Evolutionary conservation across 2,888 invertebrate species (phyloP), one percentile per base, ranked within the genome.

Genomic region (Polyploca ridens): DNA sequence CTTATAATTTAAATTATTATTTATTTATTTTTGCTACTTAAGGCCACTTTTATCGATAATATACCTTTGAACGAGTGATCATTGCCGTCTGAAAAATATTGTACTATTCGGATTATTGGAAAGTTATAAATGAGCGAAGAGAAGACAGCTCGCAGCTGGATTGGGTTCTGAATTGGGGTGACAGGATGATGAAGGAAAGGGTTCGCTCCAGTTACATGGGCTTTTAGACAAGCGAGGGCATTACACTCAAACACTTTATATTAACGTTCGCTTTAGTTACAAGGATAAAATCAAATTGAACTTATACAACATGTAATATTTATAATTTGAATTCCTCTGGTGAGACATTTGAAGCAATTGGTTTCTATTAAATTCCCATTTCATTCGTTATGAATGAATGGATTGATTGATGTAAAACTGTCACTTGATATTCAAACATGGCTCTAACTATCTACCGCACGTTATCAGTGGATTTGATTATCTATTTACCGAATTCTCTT

Each of bases 151-250:
- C 65, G 68, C 71, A 63, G 63, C 68, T 68, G 73, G 78, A 83
- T 84, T 82, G 76, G 79, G 79, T 82, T 83, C 79, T 79, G 78
- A 82, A 84, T 82, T 79, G 78, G 74, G 79, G 79, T 80, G 85
- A 81, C 84, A 84, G 81, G 63, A 75, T 84, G 86, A 85, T 85
- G 80, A 81, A 83, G 75, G 76, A 76, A 76, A 75, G 77, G 81
- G 79, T 76, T 68, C 73, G 75, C 66, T 66, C 60, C 64, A 65
- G 58, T 64, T 67, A 65, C 70, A 54, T 54, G n/a, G 54, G 54
- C 54, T 54, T 54, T 19, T 54, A 65, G 64, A 58, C 67, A 63
- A 69, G 68, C 70, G 69, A 68, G 66, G 58, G 66, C 65, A 46
- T 62, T 64, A 54, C 5, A 54, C 54, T 19, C 19, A 3, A 54